Evolutionary conservation across 1,140 invertebrate genomes (phyloP).

Genomic region (Hirudo medicinalis): DNA sequence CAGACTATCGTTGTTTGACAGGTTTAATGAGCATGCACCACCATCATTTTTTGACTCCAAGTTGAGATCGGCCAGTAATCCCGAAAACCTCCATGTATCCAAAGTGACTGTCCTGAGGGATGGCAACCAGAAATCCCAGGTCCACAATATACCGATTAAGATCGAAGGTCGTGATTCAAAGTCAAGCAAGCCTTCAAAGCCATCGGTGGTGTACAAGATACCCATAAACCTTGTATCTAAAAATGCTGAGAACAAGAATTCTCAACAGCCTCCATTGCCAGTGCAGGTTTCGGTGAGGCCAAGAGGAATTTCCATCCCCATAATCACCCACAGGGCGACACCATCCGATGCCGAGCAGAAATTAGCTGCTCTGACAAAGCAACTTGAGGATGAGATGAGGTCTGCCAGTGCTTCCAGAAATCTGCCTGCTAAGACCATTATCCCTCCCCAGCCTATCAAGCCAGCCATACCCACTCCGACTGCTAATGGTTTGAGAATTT

Average conservation of each 20-base stretch:
- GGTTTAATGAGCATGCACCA: slow-evolving; percentile 23
- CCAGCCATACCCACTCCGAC: not conserved
- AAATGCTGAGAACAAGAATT: not conserved
- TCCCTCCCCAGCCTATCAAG: not conserved
- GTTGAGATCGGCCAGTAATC: slow-evolving; percentile 17
- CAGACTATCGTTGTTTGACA: slow-evolving; percentile 16
- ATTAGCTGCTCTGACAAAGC: slow-evolving; percentile 40
- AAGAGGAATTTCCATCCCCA: slow-evolving; percentile 26
- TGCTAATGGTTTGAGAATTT: not conserved
- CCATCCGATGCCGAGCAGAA: slow-evolving; percentile 41
- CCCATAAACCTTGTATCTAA: slow-evolving; percentile 15
- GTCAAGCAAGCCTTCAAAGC: not conserved
- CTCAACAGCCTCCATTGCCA: not conserved
- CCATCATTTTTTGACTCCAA: slow-evolving; percentile 23
- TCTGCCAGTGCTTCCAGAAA: not conserved
- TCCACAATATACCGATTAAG: slow-evolving; percentile 15
- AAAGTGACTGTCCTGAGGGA: slow-evolving; percentile 7
- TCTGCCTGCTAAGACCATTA: not conserved
- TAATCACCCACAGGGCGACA: not conserved
- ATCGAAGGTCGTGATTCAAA: slow-evolving; percentile 9
- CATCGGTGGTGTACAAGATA: slow-evolving; percentile 16
- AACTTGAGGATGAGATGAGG: slow-evolving; percentile 40
- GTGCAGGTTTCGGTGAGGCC: slow-evolving; percentile 53
- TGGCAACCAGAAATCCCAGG: slow-evolving; percentile 8
- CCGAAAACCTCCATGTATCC: not conserved